A percentile compares a stretch with the other conserved stretches of the same genome.
Conservation (phyloP, 2,113 vertebrate genomes). For the Smithornis capensis region DNA sequence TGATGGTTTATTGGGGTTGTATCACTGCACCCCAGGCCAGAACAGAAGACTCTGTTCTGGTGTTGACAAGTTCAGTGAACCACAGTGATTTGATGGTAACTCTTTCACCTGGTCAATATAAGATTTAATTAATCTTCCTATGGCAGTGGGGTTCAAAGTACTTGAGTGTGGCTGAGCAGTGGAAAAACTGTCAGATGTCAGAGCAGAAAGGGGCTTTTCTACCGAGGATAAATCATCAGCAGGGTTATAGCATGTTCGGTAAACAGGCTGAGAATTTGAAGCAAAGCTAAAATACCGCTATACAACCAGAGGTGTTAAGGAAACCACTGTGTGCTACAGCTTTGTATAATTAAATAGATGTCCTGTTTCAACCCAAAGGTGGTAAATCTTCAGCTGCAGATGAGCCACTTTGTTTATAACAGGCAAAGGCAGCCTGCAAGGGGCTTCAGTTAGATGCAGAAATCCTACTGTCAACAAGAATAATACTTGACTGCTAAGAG, state of each 20-base stretch:
- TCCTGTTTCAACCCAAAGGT: neutral
- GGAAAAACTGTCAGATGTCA: neutral
- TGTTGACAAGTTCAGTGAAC: neutral
- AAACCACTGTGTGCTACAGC: neutral
- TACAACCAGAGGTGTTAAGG: neutral
- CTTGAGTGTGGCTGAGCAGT: accelerated
- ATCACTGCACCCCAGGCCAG: accelerated
- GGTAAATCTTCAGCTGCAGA: neutral
- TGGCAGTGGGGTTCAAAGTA: neutral
- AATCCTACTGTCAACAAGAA: neutral
- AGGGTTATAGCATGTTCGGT: neutral
- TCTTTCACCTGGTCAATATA: neutral
- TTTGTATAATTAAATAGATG: neutral
- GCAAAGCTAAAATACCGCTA: neutral
- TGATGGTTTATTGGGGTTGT: neutral
- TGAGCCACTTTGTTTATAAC: neutral
- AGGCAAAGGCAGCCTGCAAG: neutral
- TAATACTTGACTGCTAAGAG: neutral
- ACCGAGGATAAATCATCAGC: neutral
- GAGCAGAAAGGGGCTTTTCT: neutral
- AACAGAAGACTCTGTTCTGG: neutral
- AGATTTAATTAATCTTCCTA: neutral
- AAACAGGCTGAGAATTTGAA: neutral
- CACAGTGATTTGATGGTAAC: neutral
- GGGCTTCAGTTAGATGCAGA: neutral